Percentiles rank a stretch among this genome's conserved stretches.
phyloP scores from a whole-genome alignment of 2,113 vertebrate species.

The Mobula hypostoma region DNA sequence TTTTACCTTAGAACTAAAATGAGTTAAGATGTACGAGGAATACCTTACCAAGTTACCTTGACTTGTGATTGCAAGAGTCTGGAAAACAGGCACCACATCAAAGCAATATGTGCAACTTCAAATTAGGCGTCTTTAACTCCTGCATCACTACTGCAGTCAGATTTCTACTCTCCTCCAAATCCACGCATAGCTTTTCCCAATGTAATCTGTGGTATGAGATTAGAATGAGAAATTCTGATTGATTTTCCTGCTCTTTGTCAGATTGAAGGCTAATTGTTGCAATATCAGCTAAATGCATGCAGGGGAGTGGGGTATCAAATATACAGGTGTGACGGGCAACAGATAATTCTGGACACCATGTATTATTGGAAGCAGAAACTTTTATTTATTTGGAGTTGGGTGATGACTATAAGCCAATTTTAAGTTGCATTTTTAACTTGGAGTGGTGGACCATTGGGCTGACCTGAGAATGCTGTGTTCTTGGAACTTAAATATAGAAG shows the following conservation, averaged over 20 bases:
- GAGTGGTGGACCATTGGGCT: background rate
- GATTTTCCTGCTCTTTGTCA: background rate
- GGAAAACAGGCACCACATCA: background rate
- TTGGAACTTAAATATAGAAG: background rate
- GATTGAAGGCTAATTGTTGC: background rate
- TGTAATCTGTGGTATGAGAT: background rate
- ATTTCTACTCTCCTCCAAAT: background rate
- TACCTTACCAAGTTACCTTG: background rate
- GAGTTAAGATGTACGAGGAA: background rate
- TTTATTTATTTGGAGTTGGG: background rate
- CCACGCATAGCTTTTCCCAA: background rate
- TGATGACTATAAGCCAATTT: background rate
- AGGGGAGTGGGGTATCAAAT: background rate
- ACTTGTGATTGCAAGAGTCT: no score
- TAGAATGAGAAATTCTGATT: background rate
- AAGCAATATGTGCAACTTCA: background rate
- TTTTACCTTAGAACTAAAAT: background rate
- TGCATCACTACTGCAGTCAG: background rate
- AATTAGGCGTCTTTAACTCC: background rate
- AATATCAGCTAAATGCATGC: background rate
- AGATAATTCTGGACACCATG: background rate
- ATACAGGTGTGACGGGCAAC: no score
- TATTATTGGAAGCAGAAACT: background rate
- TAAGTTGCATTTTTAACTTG: background rate
- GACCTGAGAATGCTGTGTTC: background rate